Evolutionary conservation across 2,113 vertebrate species (phyloP).

Genomic region (Pitta sordida): DNA sequence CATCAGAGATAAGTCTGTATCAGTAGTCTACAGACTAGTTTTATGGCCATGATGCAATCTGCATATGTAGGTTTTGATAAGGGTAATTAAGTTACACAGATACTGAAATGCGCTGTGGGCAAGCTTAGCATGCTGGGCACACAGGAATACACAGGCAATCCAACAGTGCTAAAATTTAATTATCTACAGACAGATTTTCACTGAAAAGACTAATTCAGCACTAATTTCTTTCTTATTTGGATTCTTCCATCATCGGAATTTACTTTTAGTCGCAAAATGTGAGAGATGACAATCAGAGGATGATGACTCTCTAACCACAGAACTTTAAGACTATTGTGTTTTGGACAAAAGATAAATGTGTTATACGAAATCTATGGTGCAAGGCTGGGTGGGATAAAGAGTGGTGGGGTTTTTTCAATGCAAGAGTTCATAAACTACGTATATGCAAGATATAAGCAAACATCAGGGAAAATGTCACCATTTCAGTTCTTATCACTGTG

Average conservation of each 20-base stretch:
- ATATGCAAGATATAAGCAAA: background rate
- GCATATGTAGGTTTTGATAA: background rate
- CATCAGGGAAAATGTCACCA: background rate
- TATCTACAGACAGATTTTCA: background rate
- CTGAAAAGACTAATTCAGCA: background rate
- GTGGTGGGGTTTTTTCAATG: background rate
- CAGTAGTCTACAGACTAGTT: background rate
- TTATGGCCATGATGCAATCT: background rate
- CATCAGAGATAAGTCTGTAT: slow-evolving; percentile 5
- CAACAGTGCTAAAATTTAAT: background rate
- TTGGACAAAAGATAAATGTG: background rate
- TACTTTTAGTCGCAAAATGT: background rate
- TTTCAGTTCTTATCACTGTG: background rate
- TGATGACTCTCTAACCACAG: background rate
- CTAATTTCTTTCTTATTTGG: background rate
- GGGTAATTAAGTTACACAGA: slow-evolving; percentile 2
- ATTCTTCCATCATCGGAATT: background rate
- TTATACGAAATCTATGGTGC: background rate
- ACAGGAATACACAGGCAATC: background rate
- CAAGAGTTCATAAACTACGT: background rate
- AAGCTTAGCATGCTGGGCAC: background rate
- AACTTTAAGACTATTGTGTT: background rate
- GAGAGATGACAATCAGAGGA: background rate
- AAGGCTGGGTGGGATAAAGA: background rate
- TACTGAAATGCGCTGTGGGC: background rate